Evolutionary conservation across 2,113 vertebrate genomes (phyloP), one percentile per base, ranked within the genome.

Genomic region (Lophochroa leadbeateri): DNA sequence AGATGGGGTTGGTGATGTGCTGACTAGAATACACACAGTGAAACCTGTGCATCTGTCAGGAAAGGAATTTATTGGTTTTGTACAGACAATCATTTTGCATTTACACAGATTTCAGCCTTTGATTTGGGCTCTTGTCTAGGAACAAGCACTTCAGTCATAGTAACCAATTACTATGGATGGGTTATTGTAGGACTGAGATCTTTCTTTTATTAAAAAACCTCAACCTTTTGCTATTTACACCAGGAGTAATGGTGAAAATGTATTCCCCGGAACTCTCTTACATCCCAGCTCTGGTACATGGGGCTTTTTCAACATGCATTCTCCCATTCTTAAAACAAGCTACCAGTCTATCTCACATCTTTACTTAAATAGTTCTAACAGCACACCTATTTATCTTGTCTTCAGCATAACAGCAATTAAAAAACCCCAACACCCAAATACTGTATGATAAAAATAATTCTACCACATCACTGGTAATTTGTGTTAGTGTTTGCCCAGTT

Each of bases 1-100:
- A 89, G 87, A 81, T 86, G 75, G 64, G 35, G 20, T 60, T 74
- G 53, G 58, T 93, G 87, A 77, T 77, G 83, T 27, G 68, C 17
- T 80, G 90, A 77, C 49, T 43, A 0, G 1, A 55, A 84, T 61
- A 55, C n/a, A 81, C 28, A 52, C 5, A 19, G 35, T 43, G 29
- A 93, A 94, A 89, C 49, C 58, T 69, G 29, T 46, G 44, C 72
- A 29, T 84, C 76, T 81, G 61, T 83, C 81, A 74, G 37, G 49
- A 93, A 29, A 61, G 5, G n/a, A 77, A 52, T 81, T 69, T 41
- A 19, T 33, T 67, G 31, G 19, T 8, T 94, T 69, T 39, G 33
- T 74, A 46, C 6, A 67, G 33, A 80, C 28, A 35, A 44, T 79
- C 5, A 6, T 70, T 79, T 76, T 86, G 16, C 13, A 76, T 83